Evolutionary conservation across 2,797 vertebrate species (phyloP), one percentile per base, ranked within the genome.

Genomic region (Megalops cyprinoides): DNA sequence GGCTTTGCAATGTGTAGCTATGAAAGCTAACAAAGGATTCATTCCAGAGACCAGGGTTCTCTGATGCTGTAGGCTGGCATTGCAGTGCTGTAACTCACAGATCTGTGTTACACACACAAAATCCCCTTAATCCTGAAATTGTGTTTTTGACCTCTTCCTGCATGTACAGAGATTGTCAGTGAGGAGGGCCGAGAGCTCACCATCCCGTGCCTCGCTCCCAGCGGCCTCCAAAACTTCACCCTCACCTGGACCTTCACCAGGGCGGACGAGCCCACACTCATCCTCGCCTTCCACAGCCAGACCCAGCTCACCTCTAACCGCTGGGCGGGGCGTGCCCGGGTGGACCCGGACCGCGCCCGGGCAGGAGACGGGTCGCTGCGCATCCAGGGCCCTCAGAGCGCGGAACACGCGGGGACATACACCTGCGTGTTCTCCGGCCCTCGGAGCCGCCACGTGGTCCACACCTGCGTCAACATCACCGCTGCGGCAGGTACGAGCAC

Each of bases 341-440:
- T 95, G 82, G 86, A 92, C 60, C 25, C 44, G 20, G 84, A 76
- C 83, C 67, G 69, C 39, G 85, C 90, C 9, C 77, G 62, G 48
- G 87, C 86, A 0, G 93, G 93, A 1, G 92, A 95, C n/a, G 93
- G 91, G 1, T 92, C 94, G 0, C 85, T 95, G 81, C 79, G 85
- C 0, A 88, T 95, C 46, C 87, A 88, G 88, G 85, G 86, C 75
- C 90, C 88, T 0, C 65, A 75, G 3, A 84, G 74, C 76, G 0
- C 2, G 0, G 82, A 85, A 8, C 90, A 93, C 88, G 77, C 84
- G 1, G 94, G 94, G 48, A 87, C 79, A 37, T 95, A 92, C 88
- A 91, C 80, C 20, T 95, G 94, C 60, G 86, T 79, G 77, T 89
- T 93, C 86, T 87, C 89, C 0, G 1, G 77, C 5, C 62, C 77